Percentiles rank a stretch among this genome's conserved stretches.
These are phyloP conservation scores for Bembecia ichneumoniformis DNA, from an alignment of 2,888 invertebrate genomes.

Conservation along the genomic window DNA sequence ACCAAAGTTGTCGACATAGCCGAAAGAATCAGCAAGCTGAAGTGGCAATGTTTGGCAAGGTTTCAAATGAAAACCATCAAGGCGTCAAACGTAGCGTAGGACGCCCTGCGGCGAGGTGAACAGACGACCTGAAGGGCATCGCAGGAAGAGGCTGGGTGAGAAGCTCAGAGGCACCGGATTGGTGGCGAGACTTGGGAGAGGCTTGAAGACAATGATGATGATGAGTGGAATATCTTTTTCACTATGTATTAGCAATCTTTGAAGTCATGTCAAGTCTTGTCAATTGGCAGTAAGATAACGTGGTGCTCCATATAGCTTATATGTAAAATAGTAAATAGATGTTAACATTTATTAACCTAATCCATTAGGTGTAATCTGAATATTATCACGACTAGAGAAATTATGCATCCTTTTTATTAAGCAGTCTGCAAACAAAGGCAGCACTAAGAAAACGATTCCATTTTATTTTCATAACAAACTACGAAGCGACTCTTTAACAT, in stretches of 20 bases:
- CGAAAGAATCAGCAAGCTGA: no score
- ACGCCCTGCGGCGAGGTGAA: background rate
- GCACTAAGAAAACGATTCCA: slow-evolving; percentile 8
- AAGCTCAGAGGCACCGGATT: background rate
- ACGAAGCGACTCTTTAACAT: slow-evolving; percentile 3
- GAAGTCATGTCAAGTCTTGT: no score
- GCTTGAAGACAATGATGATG: background rate
- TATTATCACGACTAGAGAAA: background rate
- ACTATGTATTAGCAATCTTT: no score
- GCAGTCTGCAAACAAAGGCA: background rate
- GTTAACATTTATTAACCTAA: no score
- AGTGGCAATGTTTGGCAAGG: background rate
- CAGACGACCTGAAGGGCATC: background rate
- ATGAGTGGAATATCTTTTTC: background rate
- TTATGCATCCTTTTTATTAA: no score
- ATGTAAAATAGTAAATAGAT: no score
- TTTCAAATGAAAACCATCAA: background rate
- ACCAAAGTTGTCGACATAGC: no score
- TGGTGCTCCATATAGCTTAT: no score
- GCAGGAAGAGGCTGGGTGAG: background rate
- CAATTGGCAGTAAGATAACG: no score
- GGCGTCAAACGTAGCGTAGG: background rate
- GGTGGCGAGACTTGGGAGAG: background rate
- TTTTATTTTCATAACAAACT: slow-evolving; percentile 23
- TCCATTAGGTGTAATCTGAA: no score